Evolutionary conservation across 1,140 invertebrate genomes (phyloP), one percentile per base, ranked within the genome.

Genomic region (Ostrea edulis): DNA sequence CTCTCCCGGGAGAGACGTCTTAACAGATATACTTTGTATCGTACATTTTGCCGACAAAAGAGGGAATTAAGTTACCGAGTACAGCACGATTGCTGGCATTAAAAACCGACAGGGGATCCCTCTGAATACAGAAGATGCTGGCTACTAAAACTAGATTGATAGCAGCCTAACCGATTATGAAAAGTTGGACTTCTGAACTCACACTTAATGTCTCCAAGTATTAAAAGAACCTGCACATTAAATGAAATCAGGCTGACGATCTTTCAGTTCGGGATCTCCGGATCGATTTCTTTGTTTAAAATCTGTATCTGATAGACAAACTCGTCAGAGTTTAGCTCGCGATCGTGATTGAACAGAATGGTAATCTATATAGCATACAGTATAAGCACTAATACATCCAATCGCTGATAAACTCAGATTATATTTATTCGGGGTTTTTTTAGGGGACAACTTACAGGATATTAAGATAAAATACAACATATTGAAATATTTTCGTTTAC

Each of bases 141-240:
- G 65, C 11, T 12, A 29, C 65, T 25, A 29, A 12, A n/a, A 8
- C 25, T 11, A 77, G 68, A 77, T 77, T 77, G 68, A 77, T 44
- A 35, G 1, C 29, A 35, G 68, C 29, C 29, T 77, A 77, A 77
- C 68, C 29, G 68, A 77, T 77, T 29, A 35, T 29, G 68, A 77
- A 77, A 44, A 77, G 68, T 35, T 77, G 68, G 29, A 77, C 68
- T 77, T 77, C 9, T 29, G 68, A 77, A 77, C 68, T 77, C 25
- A 25, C 25, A 4, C 68, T 77, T 29, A 35, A 77, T 77, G 68
- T 77, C 68, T 77, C 22, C 5, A 77, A 35, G 68, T 29, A 77
- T 29, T 77, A 77, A 35, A 35, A 29, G 22, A 35, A 62, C 55
- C n/a, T 62, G n/a, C 55, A 62, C 17, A 62, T 62, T n/a, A 62